phyloP scores from a whole-genome alignment of 2,888 invertebrate genomes.

The Coenonympha glycerion region DNA sequence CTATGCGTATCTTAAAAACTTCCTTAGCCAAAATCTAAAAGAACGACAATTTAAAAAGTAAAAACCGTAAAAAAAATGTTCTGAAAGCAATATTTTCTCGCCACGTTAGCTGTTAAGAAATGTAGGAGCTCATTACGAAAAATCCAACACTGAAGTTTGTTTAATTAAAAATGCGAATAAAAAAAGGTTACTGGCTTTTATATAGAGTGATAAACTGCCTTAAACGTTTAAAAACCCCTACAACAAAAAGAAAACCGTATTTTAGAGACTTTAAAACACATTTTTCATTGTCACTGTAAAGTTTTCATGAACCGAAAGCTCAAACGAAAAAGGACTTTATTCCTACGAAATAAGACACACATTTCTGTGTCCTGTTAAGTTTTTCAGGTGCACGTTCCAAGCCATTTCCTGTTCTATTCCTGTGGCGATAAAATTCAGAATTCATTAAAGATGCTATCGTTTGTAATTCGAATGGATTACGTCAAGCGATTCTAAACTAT shows the following conservation, averaged over 20 bases:
- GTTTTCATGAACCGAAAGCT: too few species aligned
- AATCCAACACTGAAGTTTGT: constrained; percentile 53
- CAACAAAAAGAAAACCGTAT: constrained; percentile 39
- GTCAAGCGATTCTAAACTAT: constrained; percentile 25
- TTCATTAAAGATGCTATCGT: constrained; percentile 47
- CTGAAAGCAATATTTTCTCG: constrained; percentile 37
- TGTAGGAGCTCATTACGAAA: constrained; percentile 53
- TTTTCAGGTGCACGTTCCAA: constrained; percentile 53
- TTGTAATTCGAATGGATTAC: constrained; percentile 32
- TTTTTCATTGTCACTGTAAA: constrained; percentile 24
- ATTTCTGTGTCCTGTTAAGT: constrained; percentile 30
- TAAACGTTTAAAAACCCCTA: constrained; percentile 33
- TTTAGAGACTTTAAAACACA: constrained; percentile 28
- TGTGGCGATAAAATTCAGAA: constrained; percentile 59
- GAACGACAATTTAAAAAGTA: constrained; percentile 3
- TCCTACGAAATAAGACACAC: constrained; percentile 34
- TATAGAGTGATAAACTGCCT: constrained; percentile 66
- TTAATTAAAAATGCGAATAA: constrained; percentile 74
- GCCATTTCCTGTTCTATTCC: constrained; percentile 68
- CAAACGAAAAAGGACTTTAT: too few species aligned
- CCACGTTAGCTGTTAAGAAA: constrained; percentile 34
- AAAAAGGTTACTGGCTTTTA: constrained; percentile 64
- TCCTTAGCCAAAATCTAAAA: constrained; percentile 7
- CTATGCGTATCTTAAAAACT: too few species aligned
- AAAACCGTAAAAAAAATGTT: constrained; percentile 15